These are phyloP conservation scores for Trachelipus rathkii DNA, from an alignment of 1,140 invertebrate genomes.

Conservation along the genomic window DNA sequence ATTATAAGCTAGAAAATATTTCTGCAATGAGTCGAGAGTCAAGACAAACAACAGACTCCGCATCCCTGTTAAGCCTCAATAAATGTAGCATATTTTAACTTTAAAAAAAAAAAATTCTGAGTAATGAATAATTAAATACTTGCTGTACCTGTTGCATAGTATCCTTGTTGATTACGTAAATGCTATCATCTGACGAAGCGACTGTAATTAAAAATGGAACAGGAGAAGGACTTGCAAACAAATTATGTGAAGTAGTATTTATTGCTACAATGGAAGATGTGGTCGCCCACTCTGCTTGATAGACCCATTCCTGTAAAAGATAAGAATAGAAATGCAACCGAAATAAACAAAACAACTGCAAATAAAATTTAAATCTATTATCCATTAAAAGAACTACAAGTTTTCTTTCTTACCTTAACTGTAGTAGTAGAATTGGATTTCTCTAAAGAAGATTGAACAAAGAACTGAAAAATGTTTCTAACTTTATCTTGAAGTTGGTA, in stretches of 20 bases:
- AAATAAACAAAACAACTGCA: too few species aligned
- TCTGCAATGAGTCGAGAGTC: too few species aligned
- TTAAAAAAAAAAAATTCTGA: not conserved
- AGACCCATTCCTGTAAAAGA: constrained; percentile 35
- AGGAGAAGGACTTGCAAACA: constrained; percentile 35
- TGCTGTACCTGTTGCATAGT: constrained; percentile 38
- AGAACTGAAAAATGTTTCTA: constrained; percentile 36
- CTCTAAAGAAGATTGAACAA: constrained; percentile 29
- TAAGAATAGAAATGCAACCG: not conserved
- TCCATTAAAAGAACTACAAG: too few species aligned
- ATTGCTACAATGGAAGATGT: constrained; percentile 30
- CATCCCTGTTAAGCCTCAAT: too few species aligned
- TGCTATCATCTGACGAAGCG: constrained; percentile 34
- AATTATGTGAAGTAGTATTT: constrained; percentile 29
- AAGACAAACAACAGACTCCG: too few species aligned
- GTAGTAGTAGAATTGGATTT: constrained; percentile 1
- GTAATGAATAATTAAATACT: not conserved
- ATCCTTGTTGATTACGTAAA: constrained; percentile 36
- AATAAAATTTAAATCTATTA: too few species aligned
- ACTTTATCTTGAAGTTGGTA: constrained; percentile 41
- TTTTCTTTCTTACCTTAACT: not conserved
- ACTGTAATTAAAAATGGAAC: constrained; percentile 40
- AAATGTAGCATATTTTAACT: too few species aligned
- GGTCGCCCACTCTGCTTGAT: constrained; percentile 36
- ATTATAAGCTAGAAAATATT: too few species aligned